phyloP scores from a whole-genome alignment of 2,888 invertebrate genomes.

The Caenorhabditis sinica region DNA sequence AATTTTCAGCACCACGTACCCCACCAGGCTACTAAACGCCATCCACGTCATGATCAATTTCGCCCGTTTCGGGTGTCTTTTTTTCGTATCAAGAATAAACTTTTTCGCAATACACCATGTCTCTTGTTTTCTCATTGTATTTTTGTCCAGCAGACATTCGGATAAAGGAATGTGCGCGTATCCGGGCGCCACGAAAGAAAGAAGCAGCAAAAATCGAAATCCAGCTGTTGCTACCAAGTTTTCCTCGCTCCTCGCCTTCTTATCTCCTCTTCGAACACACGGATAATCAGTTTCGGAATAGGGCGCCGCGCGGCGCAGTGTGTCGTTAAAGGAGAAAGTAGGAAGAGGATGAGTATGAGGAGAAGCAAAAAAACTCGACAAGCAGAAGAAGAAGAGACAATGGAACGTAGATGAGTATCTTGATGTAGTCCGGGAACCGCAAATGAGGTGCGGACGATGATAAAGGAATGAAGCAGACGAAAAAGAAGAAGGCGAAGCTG shows the following conservation, averaged over 20 bases:
- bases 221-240: constrained; percentile 62
- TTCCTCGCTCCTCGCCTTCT: constrained; percentile 16
- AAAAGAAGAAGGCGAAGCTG: not conserved
- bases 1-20: constrained; percentile 76
- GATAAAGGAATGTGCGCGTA: constrained; percentile 46
- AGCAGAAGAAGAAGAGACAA: constrained; percentile 24
- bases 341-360: not conserved
- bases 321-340: constrained; percentile 42
- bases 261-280: constrained; percentile 32
- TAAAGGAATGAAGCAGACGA: constrained; percentile 23
- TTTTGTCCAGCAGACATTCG: constrained; percentile 11
- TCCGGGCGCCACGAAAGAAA: constrained; percentile 40
- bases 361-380: constrained; percentile 53
- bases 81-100: constrained; percentile 60
- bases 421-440: constrained; percentile 48
- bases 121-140: constrained; percentile 3
- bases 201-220: constrained; percentile 61
- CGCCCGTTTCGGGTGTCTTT: constrained; percentile 70
- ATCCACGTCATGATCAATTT: constrained; percentile 63
- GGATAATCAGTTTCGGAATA: constrained; percentile 62
- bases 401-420: constrained; percentile 57
- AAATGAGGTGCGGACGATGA: constrained; percentile 45
- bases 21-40: constrained; percentile 77
- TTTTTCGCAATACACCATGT: constrained; percentile 52
- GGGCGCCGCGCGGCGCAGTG: constrained; percentile 30